Evolutionary conservation across 2,888 invertebrate species (phyloP).

Genomic region (Andrena bicolor): DNA sequence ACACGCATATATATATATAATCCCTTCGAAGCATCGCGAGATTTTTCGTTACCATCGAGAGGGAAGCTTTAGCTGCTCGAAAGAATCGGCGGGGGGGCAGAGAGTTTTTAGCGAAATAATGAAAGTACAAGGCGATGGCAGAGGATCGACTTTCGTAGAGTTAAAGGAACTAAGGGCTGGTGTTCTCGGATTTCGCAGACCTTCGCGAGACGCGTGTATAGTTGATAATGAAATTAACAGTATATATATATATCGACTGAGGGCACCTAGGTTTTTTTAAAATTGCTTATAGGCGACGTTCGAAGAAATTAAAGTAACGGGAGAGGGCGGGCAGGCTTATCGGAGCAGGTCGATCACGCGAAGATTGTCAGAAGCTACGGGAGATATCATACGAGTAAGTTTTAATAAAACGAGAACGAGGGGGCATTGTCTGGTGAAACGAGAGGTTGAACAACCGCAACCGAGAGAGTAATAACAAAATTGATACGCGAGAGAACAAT

Average conservation of each 20-base stretch:
- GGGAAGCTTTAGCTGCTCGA: not conserved
- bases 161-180: not conserved
- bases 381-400: conserved; percentile 29
- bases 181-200: conserved; percentile 21
- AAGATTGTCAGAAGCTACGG: conserved; percentile 13
- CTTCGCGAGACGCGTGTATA: conserved; percentile 3
- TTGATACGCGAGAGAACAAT: conserved; percentile 33
- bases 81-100: not conserved
- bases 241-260: conserved; percentile 55
- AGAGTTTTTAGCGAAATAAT: conserved; percentile 24
- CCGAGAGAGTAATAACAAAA: conserved; percentile 2
- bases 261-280: conserved; percentile 61
- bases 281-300: conserved; percentile 61
- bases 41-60: conserved; percentile 13
- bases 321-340: not conserved
- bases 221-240: not conserved
- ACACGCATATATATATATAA: conserved; percentile 6
- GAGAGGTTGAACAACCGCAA: conserved; percentile 4
- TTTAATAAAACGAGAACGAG: not conserved
- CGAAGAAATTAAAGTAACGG: not conserved
- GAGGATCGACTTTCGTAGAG: conserved; percentile 7
- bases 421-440: conserved; percentile 34
- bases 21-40: conserved; percentile 1
- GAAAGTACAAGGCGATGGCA: conserved; percentile 43
- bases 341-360: not conserved